Percentiles rank a stretch among this genome's conserved stretches.
Conservation (phyloP, 2,888 invertebrate genomes). For the Conchocele bisecta region DNA sequence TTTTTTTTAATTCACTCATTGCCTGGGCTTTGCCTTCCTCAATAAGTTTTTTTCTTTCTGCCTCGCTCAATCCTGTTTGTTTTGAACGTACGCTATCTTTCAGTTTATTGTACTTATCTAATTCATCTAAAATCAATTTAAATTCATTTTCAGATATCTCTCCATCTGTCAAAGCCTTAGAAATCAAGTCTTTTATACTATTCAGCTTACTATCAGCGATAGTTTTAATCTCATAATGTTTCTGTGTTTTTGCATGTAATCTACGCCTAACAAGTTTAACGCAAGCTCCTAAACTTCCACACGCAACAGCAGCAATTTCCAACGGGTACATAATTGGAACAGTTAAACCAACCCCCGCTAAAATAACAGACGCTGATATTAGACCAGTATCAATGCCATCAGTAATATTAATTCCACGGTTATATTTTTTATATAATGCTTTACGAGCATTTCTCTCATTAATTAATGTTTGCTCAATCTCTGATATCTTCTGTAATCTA, state of each 20-base stretch:
- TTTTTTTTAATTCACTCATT: no score
- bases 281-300: conserved; percentile 18
- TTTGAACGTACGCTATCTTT: no score
- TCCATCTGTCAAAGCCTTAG: no score
- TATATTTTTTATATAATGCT: conserved; percentile 47
- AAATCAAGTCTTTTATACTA: no score
- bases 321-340: conserved; percentile 29
- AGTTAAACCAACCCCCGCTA: conserved; percentile 22
- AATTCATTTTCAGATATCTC: no score
- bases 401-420: conserved; percentile 39
- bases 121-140: no score
- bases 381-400: conserved; percentile 42
- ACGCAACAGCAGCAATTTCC: conserved; percentile 36
- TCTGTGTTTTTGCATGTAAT: not conserved
- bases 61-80: no score
- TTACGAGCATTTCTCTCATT: conserved; percentile 30
- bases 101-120: no score
- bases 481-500: conserved; percentile 48
- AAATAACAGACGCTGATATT: conserved; percentile 29
- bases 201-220: no score
- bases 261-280: conserved; percentile 1
- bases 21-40: no score
- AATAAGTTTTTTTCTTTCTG: no score
- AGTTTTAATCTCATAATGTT: not conserved
- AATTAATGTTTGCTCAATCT: conserved; percentile 38